Base-by-base conservation (phyloP, 2,888 invertebrate genomes). In the Tetropium fuscum region DNA sequence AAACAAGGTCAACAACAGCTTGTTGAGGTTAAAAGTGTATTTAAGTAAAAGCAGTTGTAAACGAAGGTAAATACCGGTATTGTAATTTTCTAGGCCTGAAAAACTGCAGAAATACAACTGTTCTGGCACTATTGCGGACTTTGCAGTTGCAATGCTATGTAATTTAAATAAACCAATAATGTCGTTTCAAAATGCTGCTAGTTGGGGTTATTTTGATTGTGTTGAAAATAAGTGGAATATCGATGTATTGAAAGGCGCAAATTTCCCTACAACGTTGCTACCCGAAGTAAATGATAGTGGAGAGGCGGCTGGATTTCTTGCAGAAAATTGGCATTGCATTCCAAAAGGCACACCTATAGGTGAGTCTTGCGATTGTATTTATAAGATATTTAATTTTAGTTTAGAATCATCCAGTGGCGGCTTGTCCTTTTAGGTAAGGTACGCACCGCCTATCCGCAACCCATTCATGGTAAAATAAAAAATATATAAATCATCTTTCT, bases 181-280 rank as follows among this genome's bases (percentile, higher is more conserved):
- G 87, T 92, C 93, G 6, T 87, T 88, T 53, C 95, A 95, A 80
- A 92, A 92, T 80, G 94, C 94, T 27, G 90, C 93, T 1, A 91
- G 92, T 78, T 94, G 94, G 93, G 94, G 94, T 2, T 95, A 92
- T 80, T 94, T 91, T 74, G 87, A 93, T 72, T 89, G 90, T 7
- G 84, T 83, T 60, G 81, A 80, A 36, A 83, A 85, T 61, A 78
- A 84, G 59, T 95, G 93, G 93, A 92, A 94, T 77, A 75, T 30
- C 5, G 87, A 90, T 11, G 84, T 88, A 73, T 83, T 94, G 55
- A 75, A 85, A 65, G 81, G 84, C 1, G 85, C 86, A n/a, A 85
- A 84, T 55, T 93, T 94, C 79, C 94, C 94, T 1, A 75, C 87
- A 0, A 77, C 87, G 60, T 82, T 94, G 1, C 82, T 95, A 36